phyloP scores from a whole-genome alignment of 2,797 vertebrate genomes.

The Iguana delicatissima region DNA sequence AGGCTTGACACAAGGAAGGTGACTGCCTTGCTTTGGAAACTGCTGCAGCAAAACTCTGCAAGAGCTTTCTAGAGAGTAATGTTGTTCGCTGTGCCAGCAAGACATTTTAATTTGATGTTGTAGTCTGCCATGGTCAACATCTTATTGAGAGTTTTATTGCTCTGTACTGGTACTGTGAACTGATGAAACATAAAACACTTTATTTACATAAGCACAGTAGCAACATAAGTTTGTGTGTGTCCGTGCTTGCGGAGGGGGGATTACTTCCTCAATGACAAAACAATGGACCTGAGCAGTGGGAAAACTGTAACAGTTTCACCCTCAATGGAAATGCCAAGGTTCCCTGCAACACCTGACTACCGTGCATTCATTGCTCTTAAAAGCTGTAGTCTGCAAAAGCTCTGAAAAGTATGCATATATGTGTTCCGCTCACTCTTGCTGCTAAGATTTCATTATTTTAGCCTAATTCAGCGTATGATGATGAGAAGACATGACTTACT shows the following conservation, averaged over 20 bases:
- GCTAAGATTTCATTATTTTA: background rate
- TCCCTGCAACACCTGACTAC: background rate
- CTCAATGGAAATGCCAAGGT: background rate
- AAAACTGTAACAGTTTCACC: too few relatives aligned
- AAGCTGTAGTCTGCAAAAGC: background rate
- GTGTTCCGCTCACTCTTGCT: background rate
- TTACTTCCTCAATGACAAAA: background rate
- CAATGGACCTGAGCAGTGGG: background rate
- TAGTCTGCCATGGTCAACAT: background rate
- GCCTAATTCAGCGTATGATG: too few relatives aligned
- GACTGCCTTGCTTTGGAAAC: background rate
- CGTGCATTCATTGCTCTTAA: too few relatives aligned
- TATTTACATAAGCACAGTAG: background rate
- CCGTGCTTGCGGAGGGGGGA: too few relatives aligned
- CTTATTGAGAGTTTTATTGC: background rate
- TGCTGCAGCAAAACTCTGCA: background rate
- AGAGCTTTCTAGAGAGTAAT: background rate
- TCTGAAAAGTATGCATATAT: background rate
- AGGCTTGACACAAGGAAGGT: slow-evolving; percentile 8
- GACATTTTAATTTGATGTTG: slow-evolving; percentile 10
- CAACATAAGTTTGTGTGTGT: background rate
- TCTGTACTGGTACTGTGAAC: background rate
- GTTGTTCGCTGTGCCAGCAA: background rate
- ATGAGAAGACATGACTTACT: too few relatives aligned
- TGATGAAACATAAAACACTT: background rate